Conservation (phyloP, 2,797 vertebrate genomes). For the Gastrophryne carolinensis region DNA sequence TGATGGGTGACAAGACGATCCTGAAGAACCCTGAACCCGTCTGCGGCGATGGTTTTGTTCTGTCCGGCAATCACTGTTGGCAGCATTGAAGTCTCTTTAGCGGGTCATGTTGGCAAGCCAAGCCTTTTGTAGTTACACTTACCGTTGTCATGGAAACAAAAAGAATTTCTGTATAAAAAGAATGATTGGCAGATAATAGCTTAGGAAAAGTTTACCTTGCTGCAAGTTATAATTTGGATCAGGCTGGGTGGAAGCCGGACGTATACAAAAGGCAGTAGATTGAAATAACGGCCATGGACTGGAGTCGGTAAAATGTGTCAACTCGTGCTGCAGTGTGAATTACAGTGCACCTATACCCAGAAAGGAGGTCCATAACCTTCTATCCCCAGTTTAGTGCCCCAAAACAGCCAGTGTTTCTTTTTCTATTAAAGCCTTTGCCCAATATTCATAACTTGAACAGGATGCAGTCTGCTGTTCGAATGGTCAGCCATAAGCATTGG, state of each 20-base stretch:
- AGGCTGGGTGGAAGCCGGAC: background rate
- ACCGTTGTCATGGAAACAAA: constrained; percentile 73
- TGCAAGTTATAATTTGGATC: constrained; percentile 5
- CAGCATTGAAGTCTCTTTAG: constrained; percentile 59
- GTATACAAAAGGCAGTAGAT: background rate
- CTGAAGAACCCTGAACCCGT: constrained; percentile 55
- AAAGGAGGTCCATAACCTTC: too few relatives aligned
- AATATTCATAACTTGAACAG: too few relatives aligned
- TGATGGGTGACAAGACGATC: constrained; percentile 53
- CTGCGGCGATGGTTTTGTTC: constrained; percentile 56
- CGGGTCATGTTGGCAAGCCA: constrained; percentile 63
- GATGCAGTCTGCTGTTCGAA: too few relatives aligned
- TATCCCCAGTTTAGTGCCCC: too few relatives aligned
- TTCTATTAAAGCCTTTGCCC: too few relatives aligned
- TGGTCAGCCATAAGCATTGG: too few relatives aligned
- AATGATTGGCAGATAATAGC: constrained; percentile 17
- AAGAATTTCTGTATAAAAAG: constrained; percentile 61
- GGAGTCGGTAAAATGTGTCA: too few relatives aligned
- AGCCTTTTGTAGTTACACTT: constrained; percentile 67
- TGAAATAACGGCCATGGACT: background rate
- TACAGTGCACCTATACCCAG: too few relatives aligned
- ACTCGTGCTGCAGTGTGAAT: too few relatives aligned
- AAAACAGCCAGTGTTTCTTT: too few relatives aligned
- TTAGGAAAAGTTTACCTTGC: constrained; percentile 18
- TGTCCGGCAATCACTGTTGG: constrained; percentile 56